Evolutionary conservation across 2,888 invertebrate genomes (phyloP), one percentile per base, ranked within the genome.

Genomic region (Eupithecia exiguata): DNA sequence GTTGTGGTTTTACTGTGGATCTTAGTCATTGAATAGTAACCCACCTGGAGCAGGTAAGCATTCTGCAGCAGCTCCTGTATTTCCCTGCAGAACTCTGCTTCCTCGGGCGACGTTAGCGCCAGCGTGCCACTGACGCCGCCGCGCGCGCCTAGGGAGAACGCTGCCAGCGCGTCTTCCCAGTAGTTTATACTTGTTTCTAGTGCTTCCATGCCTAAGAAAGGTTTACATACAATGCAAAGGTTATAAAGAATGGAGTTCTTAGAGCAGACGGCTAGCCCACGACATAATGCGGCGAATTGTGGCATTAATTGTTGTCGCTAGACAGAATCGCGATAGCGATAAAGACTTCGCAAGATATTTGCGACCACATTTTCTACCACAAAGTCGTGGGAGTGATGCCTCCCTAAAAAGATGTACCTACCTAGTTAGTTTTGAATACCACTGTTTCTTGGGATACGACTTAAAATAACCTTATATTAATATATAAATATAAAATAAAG

Each of bases 121-220:
- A 96, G 92, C 1, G 96, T 95, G 61, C 93, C 93, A 30, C 91
- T 86, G 69, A 92, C 93, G 12, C 93, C 93, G 69, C 94, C 94
- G 83, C 96, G 95, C 85, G 95, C 95, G 71, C 95, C 95, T 77
- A 96, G 92, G 58, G 96, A 95, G 87, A 98, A 98, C 58, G 97
- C 96, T 0, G 97, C 96, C 80, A 99, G 92, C 16, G 99, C 98
- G 91, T 99, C 98, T 91, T 99, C 99, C 99, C 99, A 99, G 88
- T 97, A 98, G 87, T 97, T 97, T 80, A 99, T 97, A 77, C 98
- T 98, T 25, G 97, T 97, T 86, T 98, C 98, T 81, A 99, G 90
- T 0, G 98, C 98, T 91, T 99, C 99, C 97, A 99, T 97, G 53
- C 98, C 98, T 97, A 77, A 16, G 62, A 62, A 62, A 62, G 16